Conservation (phyloP, 1,140 invertebrate genomes). For the Bombus soroeensis region DNA sequence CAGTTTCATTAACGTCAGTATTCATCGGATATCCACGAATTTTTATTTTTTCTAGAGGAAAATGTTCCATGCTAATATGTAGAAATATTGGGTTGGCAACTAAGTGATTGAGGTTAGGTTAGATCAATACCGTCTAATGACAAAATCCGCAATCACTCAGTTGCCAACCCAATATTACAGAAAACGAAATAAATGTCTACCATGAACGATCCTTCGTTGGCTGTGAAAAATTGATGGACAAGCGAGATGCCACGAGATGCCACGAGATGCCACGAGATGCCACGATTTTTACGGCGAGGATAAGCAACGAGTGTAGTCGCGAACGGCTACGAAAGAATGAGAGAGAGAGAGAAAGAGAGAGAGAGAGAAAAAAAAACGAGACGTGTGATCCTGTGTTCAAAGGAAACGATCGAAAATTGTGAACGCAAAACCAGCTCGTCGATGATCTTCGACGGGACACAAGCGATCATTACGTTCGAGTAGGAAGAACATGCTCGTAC, state of each 20-base stretch:
- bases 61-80: no score
- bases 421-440: constrained; percentile 57
- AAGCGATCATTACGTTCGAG: constrained; percentile 28
- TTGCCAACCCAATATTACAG: no score
- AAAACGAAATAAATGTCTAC: constrained; percentile 21
- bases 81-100: no score
- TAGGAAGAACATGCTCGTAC: constrained; percentile 42
- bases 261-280: constrained; percentile 1
- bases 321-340: constrained; percentile 52
- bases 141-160: no score
- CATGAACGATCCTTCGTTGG: background rate
- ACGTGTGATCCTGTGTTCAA: constrained; percentile 80
- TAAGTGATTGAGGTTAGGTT: no score
- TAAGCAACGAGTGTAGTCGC: constrained; percentile 50
- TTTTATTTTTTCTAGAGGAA: no score
- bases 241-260: constrained; percentile 26
- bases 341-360: constrained; percentile 53
- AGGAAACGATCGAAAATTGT: constrained; percentile 70
- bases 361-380: constrained; percentile 67
- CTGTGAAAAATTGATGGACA: constrained; percentile 17
- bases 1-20: no score
- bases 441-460: constrained; percentile 14
- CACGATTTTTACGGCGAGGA: constrained; percentile 17
- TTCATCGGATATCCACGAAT: no score
- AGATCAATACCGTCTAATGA: no score